Conservation (phyloP, 2,113 vertebrate genomes). For the Scomber scombrus region DNA sequence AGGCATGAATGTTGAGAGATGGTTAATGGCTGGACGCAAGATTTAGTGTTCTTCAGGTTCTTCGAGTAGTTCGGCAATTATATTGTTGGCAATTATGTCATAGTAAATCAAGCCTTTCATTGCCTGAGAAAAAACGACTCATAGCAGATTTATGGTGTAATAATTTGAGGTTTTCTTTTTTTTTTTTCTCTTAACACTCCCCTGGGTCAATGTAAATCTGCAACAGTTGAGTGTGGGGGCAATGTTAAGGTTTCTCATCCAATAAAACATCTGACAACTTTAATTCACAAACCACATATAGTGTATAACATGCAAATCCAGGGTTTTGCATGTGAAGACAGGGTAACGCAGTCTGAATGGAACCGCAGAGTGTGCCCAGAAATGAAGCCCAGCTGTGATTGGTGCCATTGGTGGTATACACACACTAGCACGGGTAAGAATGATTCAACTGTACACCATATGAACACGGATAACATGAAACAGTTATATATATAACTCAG, state of each 20-base stretch:
- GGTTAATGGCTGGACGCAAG: slow-evolving; percentile 43
- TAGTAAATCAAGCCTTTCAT: slow-evolving; percentile 70
- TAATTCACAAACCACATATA: background rate
- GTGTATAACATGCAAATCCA: background rate
- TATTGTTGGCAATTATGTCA: slow-evolving; percentile 71
- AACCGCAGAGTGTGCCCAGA: background rate
- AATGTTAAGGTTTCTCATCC: slow-evolving; percentile 22
- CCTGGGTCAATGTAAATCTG: slow-evolving; percentile 43
- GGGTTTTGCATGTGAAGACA: slow-evolving; percentile 21
- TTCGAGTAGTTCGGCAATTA: slow-evolving; percentile 46
- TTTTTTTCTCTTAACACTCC: slow-evolving; percentile 3
- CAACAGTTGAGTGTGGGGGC: slow-evolving; percentile 47
- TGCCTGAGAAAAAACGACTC: slow-evolving; percentile 41
- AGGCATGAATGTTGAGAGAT: slow-evolving; percentile 23
- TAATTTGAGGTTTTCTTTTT: slow-evolving; percentile 55
- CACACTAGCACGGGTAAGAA: background rate
- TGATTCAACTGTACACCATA: background rate
- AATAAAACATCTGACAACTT: too few species aligned
- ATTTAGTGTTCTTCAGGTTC: slow-evolving; percentile 53
- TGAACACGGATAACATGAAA: slow-evolving; percentile 1
- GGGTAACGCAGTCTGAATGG: slow-evolving; percentile 5
- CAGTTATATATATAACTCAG: slow-evolving; percentile 1
- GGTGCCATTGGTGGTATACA: background rate
- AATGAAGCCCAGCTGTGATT: background rate
- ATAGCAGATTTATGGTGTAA: slow-evolving; percentile 70